Percentiles rank a stretch among this genome's conserved stretches.
Evolutionary conservation across 2,888 invertebrate genomes (phyloP).

Genomic region (Deilephila elpenor): DNA sequence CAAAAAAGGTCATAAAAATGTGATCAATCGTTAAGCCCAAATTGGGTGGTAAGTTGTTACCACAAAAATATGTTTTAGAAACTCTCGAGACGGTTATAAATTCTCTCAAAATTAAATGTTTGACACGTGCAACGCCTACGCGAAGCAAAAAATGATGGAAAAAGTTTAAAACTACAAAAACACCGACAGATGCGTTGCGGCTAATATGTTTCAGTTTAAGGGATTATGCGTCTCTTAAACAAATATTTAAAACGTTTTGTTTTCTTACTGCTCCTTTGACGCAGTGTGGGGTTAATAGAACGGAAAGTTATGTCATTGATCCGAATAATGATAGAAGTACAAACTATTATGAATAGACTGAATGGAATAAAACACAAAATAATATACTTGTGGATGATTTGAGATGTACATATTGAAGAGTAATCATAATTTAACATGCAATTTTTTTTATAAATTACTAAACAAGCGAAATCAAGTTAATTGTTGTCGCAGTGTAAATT

Average conservation of each 20-base stretch:
- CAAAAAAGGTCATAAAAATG: too few species aligned
- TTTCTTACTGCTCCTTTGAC: constrained; percentile 28
- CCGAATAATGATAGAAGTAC: too few species aligned
- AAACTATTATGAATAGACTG: background rate
- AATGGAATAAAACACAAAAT: background rate
- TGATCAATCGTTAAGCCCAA: background rate
- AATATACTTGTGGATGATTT: too few species aligned
- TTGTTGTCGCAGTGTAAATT: too few species aligned
- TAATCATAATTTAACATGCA: too few species aligned
- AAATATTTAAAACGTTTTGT: constrained; percentile 21
- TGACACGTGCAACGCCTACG: constrained; percentile 54
- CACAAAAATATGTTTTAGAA: constrained; percentile 28
- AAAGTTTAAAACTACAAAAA: constrained; percentile 42
- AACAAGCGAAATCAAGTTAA: too few species aligned
- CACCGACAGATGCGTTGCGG: constrained; percentile 48
- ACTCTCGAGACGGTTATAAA: constrained; percentile 55
- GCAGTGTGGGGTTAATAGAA: constrained; percentile 22
- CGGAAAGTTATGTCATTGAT: background rate
- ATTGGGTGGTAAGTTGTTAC: constrained; percentile 21
- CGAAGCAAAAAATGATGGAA: constrained; percentile 43
- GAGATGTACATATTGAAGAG: too few species aligned
- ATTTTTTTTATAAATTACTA: too few species aligned
- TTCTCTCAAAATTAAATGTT: constrained; percentile 60
- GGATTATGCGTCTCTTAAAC: constrained; percentile 28
- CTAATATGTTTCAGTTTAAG: constrained; percentile 33